Evolutionary conservation across 2,113 vertebrate genomes (phyloP).

Genomic region (Ursus arctos): DNA sequence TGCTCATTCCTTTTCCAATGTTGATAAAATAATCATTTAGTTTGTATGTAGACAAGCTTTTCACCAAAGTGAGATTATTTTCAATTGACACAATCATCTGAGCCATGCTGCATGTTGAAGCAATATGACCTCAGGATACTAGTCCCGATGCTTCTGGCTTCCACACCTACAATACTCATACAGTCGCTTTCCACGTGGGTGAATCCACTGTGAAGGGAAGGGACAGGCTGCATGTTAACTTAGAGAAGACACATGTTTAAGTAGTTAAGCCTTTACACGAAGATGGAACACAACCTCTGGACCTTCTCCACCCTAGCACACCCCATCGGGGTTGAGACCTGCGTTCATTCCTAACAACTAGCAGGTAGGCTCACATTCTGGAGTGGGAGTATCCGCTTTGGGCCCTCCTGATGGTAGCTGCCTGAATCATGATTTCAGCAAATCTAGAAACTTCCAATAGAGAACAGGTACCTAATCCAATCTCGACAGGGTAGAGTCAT

Average conservation of each 20-base stretch:
- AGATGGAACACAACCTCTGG: neutral
- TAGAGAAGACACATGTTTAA: neutral
- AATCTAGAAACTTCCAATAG: neutral
- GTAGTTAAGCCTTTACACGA: neutral
- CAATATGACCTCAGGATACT: constrained; percentile 56
- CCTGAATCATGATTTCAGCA: neutral
- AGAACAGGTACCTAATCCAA: neutral
- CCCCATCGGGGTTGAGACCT: neutral
- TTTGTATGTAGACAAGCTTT: neutral
- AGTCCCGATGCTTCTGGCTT: constrained; percentile 34
- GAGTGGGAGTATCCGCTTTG: neutral
- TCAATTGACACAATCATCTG: neutral
- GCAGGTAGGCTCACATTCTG: neutral
- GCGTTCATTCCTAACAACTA: neutral
- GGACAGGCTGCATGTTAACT: neutral
- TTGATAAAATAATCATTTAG: neutral
- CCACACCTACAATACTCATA: constrained; percentile 63
- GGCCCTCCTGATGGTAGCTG: neutral
- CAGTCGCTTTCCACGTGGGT: constrained; percentile 57
- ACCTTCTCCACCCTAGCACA: neutral
- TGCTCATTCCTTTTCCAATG: neutral
- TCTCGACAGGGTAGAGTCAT: neutral
- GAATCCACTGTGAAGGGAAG: constrained; percentile 62
- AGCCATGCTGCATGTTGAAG: neutral
- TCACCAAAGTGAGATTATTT: neutral